Base-by-base conservation (phyloP, 2,113 vertebrate species). In the Thalassoma bifasciatum region DNA sequence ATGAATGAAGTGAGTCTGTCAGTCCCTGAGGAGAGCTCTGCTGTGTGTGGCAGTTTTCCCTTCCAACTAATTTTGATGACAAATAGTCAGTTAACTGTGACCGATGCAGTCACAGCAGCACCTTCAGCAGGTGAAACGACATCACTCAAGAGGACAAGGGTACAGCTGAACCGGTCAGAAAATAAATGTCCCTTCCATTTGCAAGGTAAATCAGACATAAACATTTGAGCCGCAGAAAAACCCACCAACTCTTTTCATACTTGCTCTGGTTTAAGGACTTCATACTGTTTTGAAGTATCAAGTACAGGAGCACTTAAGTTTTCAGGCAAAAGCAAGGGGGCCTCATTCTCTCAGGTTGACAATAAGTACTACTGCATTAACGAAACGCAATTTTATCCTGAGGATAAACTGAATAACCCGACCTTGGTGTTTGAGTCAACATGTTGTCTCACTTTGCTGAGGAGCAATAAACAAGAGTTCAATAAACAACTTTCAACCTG, bases 21-120 rank as follows among this genome's bases (percentile, higher is more conserved):
- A 7, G 49, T 58, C 72, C 71, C 70, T 0, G 63, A 63, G 79
- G 67, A 68, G 4, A 44, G 21, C 60, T 61, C 75, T 57, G 59
- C 79, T 71, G 78, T 73, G 68, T 56, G 52, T 6, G 51, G 61
- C 72, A 21, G 64, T 86, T 76, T 85, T 84, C 70, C 84, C 87
- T 89, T 82, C 75, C 58, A 75, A 72, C 47, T 77, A 65, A 79
- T 83, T 84, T 61, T 65, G 66, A 81, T 78, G 85, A 86, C 72
- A 81, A 90, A 89, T 78, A 54, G 70, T 72, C 72, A 81, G 81
- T 87, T 87, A 88, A 47, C 51, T 51, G 24, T 84, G 78, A 90
- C 44, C 81, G 79, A 82, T 84, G 75, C 74, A n/a, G 24, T 77
- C 70, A 65, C 40, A 77, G 83, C 75, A 77, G 67, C 78, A 79